These are phyloP conservation scores for Aphyosemion australe DNA, from an alignment of 2,113 vertebrate species.

Conservation along the genomic window DNA sequence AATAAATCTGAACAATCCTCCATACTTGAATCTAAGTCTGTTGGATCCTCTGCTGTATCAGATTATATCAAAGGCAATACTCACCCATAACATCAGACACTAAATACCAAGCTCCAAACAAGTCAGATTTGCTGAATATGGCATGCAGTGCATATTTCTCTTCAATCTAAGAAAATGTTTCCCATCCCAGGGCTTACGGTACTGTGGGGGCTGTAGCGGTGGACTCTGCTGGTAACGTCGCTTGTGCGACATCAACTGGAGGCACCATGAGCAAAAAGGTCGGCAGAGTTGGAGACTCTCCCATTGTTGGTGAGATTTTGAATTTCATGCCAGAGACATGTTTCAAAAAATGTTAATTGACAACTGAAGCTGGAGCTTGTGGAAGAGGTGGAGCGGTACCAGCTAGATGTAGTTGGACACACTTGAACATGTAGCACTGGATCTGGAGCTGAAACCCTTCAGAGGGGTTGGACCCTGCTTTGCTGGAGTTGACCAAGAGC, in stretches of 20 bases:
- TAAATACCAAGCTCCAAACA: too few relatives aligned
- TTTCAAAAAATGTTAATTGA: too few relatives aligned
- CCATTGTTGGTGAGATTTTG: slow-evolving; percentile 76
- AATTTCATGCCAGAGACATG: neutral
- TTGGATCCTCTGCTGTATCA: neutral
- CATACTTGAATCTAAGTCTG: neutral
- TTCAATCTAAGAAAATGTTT: neutral
- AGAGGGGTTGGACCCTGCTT: too few relatives aligned
- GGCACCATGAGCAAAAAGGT: slow-evolving; percentile 84
- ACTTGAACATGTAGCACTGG: too few relatives aligned
- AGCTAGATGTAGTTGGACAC: too few relatives aligned
- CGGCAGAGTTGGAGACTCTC: slow-evolving; percentile 85
- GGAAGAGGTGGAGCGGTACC: too few relatives aligned
- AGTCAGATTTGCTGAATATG: neutral
- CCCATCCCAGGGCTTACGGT: slow-evolving; percentile 76
- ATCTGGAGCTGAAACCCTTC: too few relatives aligned
- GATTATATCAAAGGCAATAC: neutral
- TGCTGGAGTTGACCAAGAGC: too few relatives aligned
- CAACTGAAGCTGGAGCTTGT: too few relatives aligned
- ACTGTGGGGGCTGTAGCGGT: slow-evolving; percentile 78
- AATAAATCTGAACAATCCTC: neutral
- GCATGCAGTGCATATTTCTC: neutral
- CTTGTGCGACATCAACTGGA: slow-evolving; percentile 82
- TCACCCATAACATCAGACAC: neutral
- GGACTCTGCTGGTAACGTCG: slow-evolving; percentile 78